Conservation (phyloP, 2,888 invertebrate species). For the Deilephila elpenor region DNA sequence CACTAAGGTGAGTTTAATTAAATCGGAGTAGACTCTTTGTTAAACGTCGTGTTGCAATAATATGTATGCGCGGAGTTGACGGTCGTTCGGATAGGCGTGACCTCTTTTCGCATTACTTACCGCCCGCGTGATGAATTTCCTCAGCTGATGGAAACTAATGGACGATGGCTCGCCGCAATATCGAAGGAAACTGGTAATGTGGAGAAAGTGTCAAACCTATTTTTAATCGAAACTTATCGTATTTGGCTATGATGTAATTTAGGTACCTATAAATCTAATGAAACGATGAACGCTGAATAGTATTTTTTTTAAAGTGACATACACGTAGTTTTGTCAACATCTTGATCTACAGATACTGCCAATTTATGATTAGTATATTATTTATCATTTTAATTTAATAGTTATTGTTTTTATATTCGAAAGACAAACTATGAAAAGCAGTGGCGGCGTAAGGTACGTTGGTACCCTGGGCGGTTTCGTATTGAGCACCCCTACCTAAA, state of each 20-base stretch:
- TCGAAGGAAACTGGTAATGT: constrained; percentile 55
- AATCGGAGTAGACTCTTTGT: constrained; percentile 36
- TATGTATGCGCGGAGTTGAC: constrained; percentile 46
- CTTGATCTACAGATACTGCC: no score
- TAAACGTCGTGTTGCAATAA: constrained; percentile 61
- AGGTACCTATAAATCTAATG: no score
- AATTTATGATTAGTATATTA: no score
- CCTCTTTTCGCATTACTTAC: constrained; percentile 49
- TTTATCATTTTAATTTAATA: no score
- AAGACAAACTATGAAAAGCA: no score
- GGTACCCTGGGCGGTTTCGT: no score
- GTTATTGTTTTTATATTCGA: no score
- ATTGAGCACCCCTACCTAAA: no score
- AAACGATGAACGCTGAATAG: no score
- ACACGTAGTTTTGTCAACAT: no score
- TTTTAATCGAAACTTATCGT: constrained; percentile 50
- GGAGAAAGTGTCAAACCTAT: constrained; percentile 48
- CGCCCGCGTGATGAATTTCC: constrained; percentile 55
- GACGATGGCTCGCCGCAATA: constrained; percentile 48
- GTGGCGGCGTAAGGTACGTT: no score
- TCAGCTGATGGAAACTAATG: constrained; percentile 59
- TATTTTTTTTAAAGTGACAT: no score
- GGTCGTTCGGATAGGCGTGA: constrained; percentile 36
- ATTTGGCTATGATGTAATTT: constrained; percentile 28
- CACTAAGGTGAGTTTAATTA: constrained; percentile 58